These are phyloP conservation scores for Diloba caeruleocephala DNA, from an alignment of 2,888 invertebrate genomes.

Conservation along the genomic window DNA sequence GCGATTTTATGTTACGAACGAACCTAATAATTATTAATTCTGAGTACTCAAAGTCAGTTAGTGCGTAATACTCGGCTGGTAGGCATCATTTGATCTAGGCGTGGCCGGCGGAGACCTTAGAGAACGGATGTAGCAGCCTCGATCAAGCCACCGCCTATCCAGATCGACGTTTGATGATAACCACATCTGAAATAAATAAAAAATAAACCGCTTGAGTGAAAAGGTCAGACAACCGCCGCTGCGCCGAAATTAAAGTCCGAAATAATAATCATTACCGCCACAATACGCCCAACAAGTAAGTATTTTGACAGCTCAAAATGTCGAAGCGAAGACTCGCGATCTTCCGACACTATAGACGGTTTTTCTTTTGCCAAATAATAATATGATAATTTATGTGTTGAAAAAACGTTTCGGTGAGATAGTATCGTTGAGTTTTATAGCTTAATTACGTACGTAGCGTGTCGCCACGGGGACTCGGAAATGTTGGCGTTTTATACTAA, in stretches of 20 bases:
- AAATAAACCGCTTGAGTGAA: conserved; percentile 79
- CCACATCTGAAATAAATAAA: conserved; percentile 75
- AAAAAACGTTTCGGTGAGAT: conserved; percentile 62
- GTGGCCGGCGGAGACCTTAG: conserved; percentile 80
- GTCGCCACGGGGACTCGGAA: conserved; percentile 10
- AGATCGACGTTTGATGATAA: conserved; percentile 83
- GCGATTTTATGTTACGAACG: conserved; percentile 53
- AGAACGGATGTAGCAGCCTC: conserved; percentile 85
- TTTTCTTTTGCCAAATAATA: conserved; percentile 62
- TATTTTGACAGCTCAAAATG: conserved; percentile 20
- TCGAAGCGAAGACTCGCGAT: too few species aligned
- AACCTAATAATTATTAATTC: conserved; percentile 60
- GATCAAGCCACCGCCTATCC: conserved; percentile 70
- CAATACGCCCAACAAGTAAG: conserved; percentile 71
- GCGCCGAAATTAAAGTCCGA: conserved; percentile 80
- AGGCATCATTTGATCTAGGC: conserved; percentile 78
- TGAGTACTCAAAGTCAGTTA: conserved; percentile 63
- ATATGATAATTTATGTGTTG: conserved; percentile 62
- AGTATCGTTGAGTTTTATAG: conserved; percentile 78
- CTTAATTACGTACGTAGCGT: conserved; percentile 70
- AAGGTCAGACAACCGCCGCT: conserved; percentile 81
- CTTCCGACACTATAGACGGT: too few species aligned
- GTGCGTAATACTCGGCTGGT: conserved; percentile 63
- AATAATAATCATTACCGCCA: conserved; percentile 80
- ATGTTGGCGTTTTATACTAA: conserved; percentile 54